Evolutionary conservation across 2,797 vertebrate species (phyloP).

Genomic region (Mormyrus hasselquistii): DNA sequence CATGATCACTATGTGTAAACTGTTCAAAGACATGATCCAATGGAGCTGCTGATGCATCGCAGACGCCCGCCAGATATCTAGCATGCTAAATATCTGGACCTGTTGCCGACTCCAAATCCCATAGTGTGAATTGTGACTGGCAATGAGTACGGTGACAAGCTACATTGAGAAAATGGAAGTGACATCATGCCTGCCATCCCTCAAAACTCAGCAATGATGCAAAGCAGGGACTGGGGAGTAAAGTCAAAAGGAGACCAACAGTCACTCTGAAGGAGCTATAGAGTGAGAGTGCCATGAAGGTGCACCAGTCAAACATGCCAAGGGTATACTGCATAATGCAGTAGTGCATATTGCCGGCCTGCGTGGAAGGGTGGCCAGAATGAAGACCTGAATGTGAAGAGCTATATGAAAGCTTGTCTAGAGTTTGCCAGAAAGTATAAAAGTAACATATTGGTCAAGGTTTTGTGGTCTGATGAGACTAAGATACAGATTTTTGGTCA

Average conservation of each 20-base stretch:
- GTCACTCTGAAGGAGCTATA: not conserved
- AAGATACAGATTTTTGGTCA: not conserved
- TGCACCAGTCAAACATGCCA: not conserved
- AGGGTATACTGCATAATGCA: not conserved
- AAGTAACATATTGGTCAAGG: not conserved
- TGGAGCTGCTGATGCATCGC: not conserved
- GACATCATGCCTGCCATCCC: not conserved
- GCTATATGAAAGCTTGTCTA: not conserved
- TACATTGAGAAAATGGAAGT: not conserved
- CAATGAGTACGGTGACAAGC: not conserved
- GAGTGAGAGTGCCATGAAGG: not conserved
- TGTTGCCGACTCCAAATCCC: not conserved
- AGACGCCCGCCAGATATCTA: not conserved
- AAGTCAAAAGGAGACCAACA: not conserved
- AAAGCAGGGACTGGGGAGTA: not conserved
- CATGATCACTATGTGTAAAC: not conserved
- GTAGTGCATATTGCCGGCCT: not conserved
- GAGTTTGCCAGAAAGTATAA: not conserved
- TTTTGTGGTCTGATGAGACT: not conserved
- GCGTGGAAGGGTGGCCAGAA: not conserved
- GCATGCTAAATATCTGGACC: not conserved
- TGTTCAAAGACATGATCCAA: not conserved
- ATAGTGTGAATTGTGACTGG: not conserved
- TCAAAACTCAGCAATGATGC: not conserved
- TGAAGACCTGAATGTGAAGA: not conserved